Evolutionary conservation across 2,888 invertebrate species (phyloP).

Genomic region (Mimumesa dahlbomi): DNA sequence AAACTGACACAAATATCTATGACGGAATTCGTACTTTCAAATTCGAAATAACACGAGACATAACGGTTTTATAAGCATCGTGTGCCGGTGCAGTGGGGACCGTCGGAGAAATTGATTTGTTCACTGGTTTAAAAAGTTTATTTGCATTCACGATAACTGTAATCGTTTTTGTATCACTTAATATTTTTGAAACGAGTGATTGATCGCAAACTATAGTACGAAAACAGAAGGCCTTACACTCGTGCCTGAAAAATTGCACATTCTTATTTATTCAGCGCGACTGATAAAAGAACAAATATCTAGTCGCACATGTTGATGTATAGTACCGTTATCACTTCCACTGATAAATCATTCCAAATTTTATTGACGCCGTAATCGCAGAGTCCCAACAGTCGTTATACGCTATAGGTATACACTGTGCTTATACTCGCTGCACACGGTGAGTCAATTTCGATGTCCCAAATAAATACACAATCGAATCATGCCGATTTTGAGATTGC

Average conservation of each 20-base stretch:
- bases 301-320: slow-evolving; percentile 34
- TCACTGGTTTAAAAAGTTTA: no score
- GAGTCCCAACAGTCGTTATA: slow-evolving; percentile 3
- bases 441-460: slow-evolving; percentile 1
- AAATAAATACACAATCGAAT: neutral
- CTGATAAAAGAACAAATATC: slow-evolving; percentile 58
- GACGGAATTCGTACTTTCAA: slow-evolving; percentile 13
- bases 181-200: neutral
- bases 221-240: slow-evolving; percentile 12
- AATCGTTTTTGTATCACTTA: neutral
- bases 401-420: slow-evolving; percentile 4
- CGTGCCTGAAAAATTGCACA: slow-evolving; percentile 56
- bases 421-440: slow-evolving; percentile 13
- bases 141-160: no score
- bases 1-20: slow-evolving; percentile 31
- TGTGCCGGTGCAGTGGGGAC: slow-evolving; percentile 12
- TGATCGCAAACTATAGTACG: neutral
- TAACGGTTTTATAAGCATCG: slow-evolving; percentile 31
- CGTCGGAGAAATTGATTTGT: neutral
- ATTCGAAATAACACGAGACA: slow-evolving; percentile 12
- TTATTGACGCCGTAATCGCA: slow-evolving; percentile 48
- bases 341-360: slow-evolving; percentile 57
- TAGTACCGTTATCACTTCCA: slow-evolving; percentile 55
- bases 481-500: neutral
- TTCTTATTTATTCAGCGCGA: slow-evolving; percentile 55